Conservation (phyloP, 2,797 vertebrate species). For the Microctenopoma stevenorrisi region DNA sequence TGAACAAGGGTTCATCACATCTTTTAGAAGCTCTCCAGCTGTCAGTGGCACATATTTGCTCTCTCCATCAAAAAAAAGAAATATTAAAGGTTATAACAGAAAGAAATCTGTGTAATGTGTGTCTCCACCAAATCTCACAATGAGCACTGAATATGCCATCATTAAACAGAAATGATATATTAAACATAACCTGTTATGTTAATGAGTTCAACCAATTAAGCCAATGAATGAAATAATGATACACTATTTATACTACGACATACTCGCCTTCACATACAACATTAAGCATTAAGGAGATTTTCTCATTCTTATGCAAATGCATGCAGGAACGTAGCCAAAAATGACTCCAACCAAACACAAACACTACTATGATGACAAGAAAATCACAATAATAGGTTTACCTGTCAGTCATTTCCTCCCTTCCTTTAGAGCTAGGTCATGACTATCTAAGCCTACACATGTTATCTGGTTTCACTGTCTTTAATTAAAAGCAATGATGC, state of each 20-base stretch:
- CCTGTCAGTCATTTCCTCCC: not conserved
- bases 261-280: slow-evolving; percentile 20
- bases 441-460: slow-evolving; percentile 18
- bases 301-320: slow-evolving; percentile 51
- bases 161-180: slow-evolving; percentile 11
- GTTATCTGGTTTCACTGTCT: slow-evolving; percentile 35
- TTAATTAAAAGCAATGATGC: slow-evolving; percentile 12
- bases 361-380: not conserved
- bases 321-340: slow-evolving; percentile 27
- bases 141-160: not conserved
- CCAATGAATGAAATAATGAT: slow-evolving; percentile 31
- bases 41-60: not conserved
- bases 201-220: slow-evolving; percentile 40
- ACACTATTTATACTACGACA: slow-evolving; percentile 23
- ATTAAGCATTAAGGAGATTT: slow-evolving; percentile 46
- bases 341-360: slow-evolving; percentile 3
- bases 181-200: slow-evolving; percentile 34
- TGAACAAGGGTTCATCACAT: not conserved
- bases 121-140: not conserved
- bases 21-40: not conserved
- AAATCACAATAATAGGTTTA: not conserved
- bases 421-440: slow-evolving; percentile 9
- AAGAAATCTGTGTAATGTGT: not conserved
- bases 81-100: not conserved
- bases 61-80: not conserved